Conservation (phyloP, 1,140 invertebrate genomes). For the Drosophila nannoptera region DNA sequence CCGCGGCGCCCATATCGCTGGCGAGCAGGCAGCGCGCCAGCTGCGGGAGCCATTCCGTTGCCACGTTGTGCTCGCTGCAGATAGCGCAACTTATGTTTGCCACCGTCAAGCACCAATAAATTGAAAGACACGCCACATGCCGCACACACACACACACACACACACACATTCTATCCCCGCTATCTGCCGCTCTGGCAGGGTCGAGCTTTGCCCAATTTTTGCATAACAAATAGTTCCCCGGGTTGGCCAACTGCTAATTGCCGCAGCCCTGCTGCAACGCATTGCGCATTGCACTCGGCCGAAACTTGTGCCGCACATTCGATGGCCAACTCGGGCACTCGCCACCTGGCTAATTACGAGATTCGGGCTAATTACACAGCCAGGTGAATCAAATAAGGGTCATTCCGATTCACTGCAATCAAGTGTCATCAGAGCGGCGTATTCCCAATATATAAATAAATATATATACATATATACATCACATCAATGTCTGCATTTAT, state of each 20-base stretch:
- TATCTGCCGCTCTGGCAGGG: background rate
- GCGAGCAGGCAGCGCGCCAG: slow-evolving; percentile 28
- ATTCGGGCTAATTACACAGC: slow-evolving; percentile 1
- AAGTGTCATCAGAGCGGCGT: background rate
- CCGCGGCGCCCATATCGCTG: slow-evolving; percentile 35
- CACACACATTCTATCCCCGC: background rate
- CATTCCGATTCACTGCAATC: background rate
- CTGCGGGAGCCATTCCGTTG: slow-evolving; percentile 24
- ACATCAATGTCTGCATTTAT: background rate
- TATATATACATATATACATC: background rate
- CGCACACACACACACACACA: slow-evolving; percentile 11
- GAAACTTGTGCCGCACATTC: slow-evolving; percentile 4
- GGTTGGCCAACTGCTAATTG: slow-evolving; percentile 8
- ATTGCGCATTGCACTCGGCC: background rate
- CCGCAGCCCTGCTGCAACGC: background rate
- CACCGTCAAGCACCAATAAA: slow-evolving; percentile 65
- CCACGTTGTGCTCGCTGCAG: slow-evolving; percentile 56
- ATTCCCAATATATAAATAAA: background rate
- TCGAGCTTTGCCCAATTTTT: slow-evolving; percentile 2
- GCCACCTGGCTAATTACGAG: slow-evolving; percentile 6
- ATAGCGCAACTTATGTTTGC: slow-evolving; percentile 74
- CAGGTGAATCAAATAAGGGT: background rate
- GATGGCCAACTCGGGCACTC: slow-evolving; percentile 11
- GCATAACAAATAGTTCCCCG: slow-evolving; percentile 12
- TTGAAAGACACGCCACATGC: slow-evolving; percentile 50